Conservation (phyloP, 2,797 vertebrate genomes). For the Pogonophryne albipinna region DNA sequence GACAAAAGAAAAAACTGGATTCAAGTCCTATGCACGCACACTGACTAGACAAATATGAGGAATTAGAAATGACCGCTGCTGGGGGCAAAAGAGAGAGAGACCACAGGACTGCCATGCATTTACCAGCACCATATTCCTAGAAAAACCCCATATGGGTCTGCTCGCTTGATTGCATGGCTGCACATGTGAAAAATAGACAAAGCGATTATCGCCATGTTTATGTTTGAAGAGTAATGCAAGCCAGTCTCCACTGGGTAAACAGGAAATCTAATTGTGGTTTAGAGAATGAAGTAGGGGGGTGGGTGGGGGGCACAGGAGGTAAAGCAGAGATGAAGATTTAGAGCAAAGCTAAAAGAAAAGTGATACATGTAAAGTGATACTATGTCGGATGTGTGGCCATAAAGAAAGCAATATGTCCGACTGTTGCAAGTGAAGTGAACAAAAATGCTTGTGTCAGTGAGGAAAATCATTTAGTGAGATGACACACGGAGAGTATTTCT, state of each 20-base stretch:
- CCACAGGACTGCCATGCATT: conserved; percentile 72
- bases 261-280: conserved; percentile 81
- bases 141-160: conserved; percentile 75
- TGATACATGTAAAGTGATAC: conserved; percentile 28
- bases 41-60: conserved; percentile 72
- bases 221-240: conserved; percentile 82
- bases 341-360: conserved; percentile 29
- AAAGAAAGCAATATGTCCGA: conserved; percentile 25
- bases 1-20: conserved; percentile 70
- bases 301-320: conserved; percentile 57
- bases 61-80: conserved; percentile 71
- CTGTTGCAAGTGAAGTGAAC: conserved; percentile 9
- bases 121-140: conserved; percentile 77
- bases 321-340: conserved; percentile 52
- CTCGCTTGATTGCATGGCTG: conserved; percentile 82
- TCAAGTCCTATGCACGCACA: conserved; percentile 48
- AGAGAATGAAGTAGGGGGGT: conserved; percentile 57
- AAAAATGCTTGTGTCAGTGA: conserved; percentile 14
- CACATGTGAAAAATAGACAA: conserved; percentile 86
- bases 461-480: conserved; percentile 32
- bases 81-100: conserved; percentile 66
- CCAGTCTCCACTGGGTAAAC: conserved; percentile 81
- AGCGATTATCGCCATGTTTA: conserved; percentile 82
- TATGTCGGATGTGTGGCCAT: conserved; percentile 34
- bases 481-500: conserved; percentile 27